Percentiles rank a stretch among this genome's conserved stretches.
Evolutionary conservation across 2,797 vertebrate genomes (phyloP).

Genomic region (Bradypodion pumilum): DNA sequence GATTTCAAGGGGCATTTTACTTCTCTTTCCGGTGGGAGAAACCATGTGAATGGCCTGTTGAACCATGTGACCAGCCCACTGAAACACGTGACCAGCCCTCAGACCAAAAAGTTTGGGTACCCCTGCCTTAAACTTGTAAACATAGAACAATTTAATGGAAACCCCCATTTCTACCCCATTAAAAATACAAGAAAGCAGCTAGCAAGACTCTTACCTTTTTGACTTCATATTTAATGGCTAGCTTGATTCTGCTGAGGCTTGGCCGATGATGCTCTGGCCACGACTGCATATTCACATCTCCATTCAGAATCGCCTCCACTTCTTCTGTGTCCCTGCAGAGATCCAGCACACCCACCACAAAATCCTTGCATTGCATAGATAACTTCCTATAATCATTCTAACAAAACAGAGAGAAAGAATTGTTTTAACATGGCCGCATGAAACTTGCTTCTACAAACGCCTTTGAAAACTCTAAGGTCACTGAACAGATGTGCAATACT

Average conservation of each 20-base stretch:
- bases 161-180: not conserved
- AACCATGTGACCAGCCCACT: too few relatives aligned
- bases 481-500: not conserved
- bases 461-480: not conserved
- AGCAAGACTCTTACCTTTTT: slow-evolving; percentile 85
- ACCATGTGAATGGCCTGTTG: too few relatives aligned
- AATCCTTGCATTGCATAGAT: slow-evolving; percentile 99
- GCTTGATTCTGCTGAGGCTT: slow-evolving; percentile 91
- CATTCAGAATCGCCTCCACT: slow-evolving; percentile 94
- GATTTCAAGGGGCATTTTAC: too few relatives aligned
- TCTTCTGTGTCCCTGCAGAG: slow-evolving; percentile 95
- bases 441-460: not conserved
- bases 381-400: slow-evolving; percentile 96
- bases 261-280: slow-evolving; percentile 88
- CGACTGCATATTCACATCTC: slow-evolving; percentile 88
- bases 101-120: too few relatives aligned
- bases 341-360: slow-evolving; percentile 94
- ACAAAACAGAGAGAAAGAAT: slow-evolving; percentile 48
- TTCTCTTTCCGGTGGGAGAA: too few relatives aligned
- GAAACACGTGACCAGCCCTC: too few relatives aligned
- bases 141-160: not conserved
- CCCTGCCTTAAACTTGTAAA: not conserved
- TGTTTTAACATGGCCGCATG: not conserved
- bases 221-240: slow-evolving; percentile 96
- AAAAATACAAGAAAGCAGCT: accelerated